Base-by-base conservation (phyloP, 2,888 invertebrate species). In the Sarcophaga variegata region DNA sequence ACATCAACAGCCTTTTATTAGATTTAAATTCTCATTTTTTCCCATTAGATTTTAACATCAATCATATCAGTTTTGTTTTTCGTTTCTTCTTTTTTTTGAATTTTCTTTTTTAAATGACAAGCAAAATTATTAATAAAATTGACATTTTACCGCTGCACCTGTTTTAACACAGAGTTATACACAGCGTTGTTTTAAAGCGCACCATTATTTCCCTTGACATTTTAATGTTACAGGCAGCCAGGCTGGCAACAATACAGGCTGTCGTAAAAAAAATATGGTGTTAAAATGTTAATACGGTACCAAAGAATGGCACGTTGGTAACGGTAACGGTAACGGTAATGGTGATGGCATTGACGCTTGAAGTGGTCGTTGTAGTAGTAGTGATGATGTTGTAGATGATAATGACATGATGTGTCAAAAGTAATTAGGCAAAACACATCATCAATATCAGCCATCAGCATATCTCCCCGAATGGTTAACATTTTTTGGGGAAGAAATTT, bases 361-460 rank as follows among this genome's bases (percentile, higher is more conserved):
- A 14, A 54, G 17, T 54, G 54, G 54, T 54, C 1, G 4, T 54
- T 0, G 14, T 49, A 17, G 54, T 54, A 14, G 17, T 54, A 17
- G 17, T 54, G 4, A 4, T 49, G 49, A 49, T 49, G 49, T 49
- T 49, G 14, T 14, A 54, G 54, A 37, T 49, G 67, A 59, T 83
- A 81, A 86, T 80, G 83, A 85, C 88, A 88, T 37, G 37, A 88
- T 85, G 87, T 88, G 88, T 88, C 88, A 88, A 84, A 88, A 88
- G 88, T 88, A 88, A 88, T 88, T 88, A 88, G 86, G 86, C 85
- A 88, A 87, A 82, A 84, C 83, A 84, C 76, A 75, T 81, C 78
- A 82, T 72, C 81, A 74, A 77, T 82, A 87, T 12, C 54, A 54
- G 37, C 37, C 3, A 37, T 8, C 37, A 37, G 37, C 37, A 37